Base-by-base conservation (phyloP, 2,113 vertebrate genomes). In the Pao palembangensis region DNA sequence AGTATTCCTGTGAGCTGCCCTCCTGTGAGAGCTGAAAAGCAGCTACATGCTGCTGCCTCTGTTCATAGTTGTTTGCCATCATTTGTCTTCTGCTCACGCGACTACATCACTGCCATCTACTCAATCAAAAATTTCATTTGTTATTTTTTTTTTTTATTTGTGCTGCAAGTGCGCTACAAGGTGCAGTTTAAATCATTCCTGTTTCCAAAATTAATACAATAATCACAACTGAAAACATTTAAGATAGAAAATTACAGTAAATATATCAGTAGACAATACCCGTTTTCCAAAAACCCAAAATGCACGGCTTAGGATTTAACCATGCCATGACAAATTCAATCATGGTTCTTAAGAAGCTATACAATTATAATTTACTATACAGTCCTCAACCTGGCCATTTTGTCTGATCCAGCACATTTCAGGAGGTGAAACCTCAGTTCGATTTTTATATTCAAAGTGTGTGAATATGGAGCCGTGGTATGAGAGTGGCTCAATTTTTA, bases 151-250 rank as follows among this genome's bases (percentile, higher is more conserved):
- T 76, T 79, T 87, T 88, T 86, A 90, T 88, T 89, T 72, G 82
- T 90, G 65, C 86, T 92, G 85, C 89, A 86, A 86, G 90, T 92
- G 91, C 89, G 91, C 52, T 89, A 86, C 80, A 89, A 78, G 56
- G 88, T 90, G 86, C 67, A 62, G 46, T 71, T 81, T 82, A 87
- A 84, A 80, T 85, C 10, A 78, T 76, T 59, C n/a, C 23, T 5
- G 23, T 25, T 25, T 82, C 84, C 85, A 89, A 85, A 47, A 85
- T 65, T 1, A 84, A 86, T 51, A 75, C 50, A 81, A 60, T 73
- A 79, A 77, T 44, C 12, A 61, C 69, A 85, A 80, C 73, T 73
- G 54, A 89, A 80, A 16, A 70, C 21, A 64, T 84, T 58, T 68
- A 79, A 76, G 58, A 75, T 54, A 34, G 62, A 73, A 61, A 74